phyloP scores from a whole-genome alignment of 2,888 invertebrate genomes.

The Teleiodes luculella region DNA sequence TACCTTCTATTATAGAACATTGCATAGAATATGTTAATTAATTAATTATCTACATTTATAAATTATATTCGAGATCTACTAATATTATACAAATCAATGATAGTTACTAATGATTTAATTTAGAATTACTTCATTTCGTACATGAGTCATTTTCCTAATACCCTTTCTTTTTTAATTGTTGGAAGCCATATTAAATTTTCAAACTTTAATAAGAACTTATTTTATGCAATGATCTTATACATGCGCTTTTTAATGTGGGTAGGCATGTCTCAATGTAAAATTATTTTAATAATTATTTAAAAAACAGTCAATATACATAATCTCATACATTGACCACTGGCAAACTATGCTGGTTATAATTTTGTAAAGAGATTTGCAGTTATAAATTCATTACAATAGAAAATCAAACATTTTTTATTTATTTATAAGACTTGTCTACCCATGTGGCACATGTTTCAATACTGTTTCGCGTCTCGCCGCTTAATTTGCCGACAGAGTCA shows the following conservation, averaged over 20 bases:
- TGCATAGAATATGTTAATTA: slow-evolving; percentile 35
- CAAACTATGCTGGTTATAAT: no score
- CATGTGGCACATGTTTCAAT: no score
- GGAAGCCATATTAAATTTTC: not conserved
- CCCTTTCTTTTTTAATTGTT: not conserved
- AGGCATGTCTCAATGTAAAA: not conserved
- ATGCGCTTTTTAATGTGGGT: not conserved
- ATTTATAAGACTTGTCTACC: not conserved
- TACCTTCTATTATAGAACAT: slow-evolving; percentile 38
- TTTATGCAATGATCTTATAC: slow-evolving; percentile 26
- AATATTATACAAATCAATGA: slow-evolving; percentile 3
- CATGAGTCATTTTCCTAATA: not conserved
- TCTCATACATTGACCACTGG: no score
- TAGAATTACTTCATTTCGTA: not conserved
- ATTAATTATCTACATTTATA: not conserved
- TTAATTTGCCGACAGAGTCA: no score
- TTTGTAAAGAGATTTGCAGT: no score
- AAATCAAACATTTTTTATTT: no score
- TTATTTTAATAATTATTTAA: no score
- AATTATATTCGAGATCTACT: not conserved
- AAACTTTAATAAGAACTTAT: slow-evolving; percentile 11
- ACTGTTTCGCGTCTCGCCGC: no score
- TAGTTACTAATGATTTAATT: slow-evolving; percentile 13
- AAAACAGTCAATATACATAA: no score
- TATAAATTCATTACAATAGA: no score